Percentiles rank a stretch among this genome's conserved stretches.
Conservation (phyloP, 2,113 vertebrate genomes). For the Siniperca knerii region DNA sequence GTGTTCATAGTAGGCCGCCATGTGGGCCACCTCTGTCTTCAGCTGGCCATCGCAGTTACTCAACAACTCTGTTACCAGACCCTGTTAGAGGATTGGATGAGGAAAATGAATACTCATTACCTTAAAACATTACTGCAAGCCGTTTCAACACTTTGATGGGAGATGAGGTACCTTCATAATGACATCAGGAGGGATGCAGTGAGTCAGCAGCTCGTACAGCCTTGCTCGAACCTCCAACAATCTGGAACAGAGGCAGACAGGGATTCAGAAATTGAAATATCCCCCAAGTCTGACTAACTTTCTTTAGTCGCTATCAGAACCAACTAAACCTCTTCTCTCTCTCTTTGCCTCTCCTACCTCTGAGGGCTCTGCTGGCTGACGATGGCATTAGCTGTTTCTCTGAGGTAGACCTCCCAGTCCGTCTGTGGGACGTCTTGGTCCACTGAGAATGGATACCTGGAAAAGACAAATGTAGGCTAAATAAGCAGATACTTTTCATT, state of each 20-base stretch:
- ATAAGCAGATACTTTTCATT: not conserved
- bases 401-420: slow-evolving; percentile 97
- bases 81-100: slow-evolving; percentile 77
- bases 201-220: slow-evolving; percentile 96
- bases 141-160: not conserved
- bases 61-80: slow-evolving; percentile 92
- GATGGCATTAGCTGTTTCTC: slow-evolving; percentile 95
- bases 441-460: slow-evolving; percentile 92
- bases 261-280: not conserved
- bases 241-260: slow-evolving; percentile 74
- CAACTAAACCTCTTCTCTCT: not conserved
- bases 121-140: not conserved
- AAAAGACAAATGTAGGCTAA: not conserved
- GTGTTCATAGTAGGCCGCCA: slow-evolving; percentile 96
- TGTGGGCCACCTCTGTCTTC: slow-evolving; percentile 95
- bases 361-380: slow-evolving; percentile 96
- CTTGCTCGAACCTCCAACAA: slow-evolving; percentile 94
- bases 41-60: slow-evolving; percentile 97
- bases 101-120: not conserved
- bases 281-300: not conserved
- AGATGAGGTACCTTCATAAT: slow-evolving; percentile 92
- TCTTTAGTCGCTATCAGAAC: not conserved
- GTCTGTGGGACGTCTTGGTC: slow-evolving; percentile 96
- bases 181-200: slow-evolving; percentile 97
- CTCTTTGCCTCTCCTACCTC: slow-evolving; percentile 81